Evolutionary conservation across 2,113 vertebrate genomes (phyloP).

Genomic region (Odontesthes bonariensis): DNA sequence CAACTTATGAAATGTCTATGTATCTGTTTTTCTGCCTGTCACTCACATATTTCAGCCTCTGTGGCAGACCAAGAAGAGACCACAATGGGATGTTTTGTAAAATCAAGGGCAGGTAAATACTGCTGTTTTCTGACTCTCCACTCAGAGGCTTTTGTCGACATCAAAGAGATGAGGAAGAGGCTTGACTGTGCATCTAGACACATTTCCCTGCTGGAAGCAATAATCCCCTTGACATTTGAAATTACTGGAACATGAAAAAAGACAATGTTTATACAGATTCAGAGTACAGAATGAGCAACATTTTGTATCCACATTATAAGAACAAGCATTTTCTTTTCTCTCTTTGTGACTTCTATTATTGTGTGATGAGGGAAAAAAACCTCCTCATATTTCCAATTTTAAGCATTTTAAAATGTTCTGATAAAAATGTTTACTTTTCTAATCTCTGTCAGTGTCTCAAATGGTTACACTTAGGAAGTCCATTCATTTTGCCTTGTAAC

Average conservation of each 20-base stretch:
- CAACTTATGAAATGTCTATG: constrained; percentile 42
- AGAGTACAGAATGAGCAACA: constrained; percentile 71
- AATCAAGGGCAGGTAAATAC: constrained; percentile 65
- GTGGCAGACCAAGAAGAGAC: constrained; percentile 42
- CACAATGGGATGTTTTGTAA: constrained; percentile 57
- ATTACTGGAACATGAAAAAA: constrained; percentile 77
- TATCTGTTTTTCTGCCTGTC: constrained; percentile 27
- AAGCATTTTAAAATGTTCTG: constrained; percentile 44
- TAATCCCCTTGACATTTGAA: constrained; percentile 73
- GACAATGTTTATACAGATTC: constrained; percentile 77
- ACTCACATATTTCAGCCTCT: constrained; percentile 29
- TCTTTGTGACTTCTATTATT: constrained; percentile 42
- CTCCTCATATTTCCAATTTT: constrained; percentile 39
- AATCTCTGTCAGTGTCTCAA: constrained; percentile 53
- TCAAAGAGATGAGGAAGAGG: constrained; percentile 67
- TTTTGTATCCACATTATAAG: constrained; percentile 70
- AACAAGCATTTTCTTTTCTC: constrained; percentile 53
- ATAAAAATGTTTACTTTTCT: constrained; percentile 66
- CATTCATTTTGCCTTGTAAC: constrained; percentile 46
- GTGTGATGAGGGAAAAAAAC: constrained; percentile 35
- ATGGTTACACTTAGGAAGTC: constrained; percentile 47
- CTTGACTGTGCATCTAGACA: constrained; percentile 70
- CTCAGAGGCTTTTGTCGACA: constrained; percentile 65
- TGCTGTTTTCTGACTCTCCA: constrained; percentile 50
- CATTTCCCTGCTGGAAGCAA: constrained; percentile 65